phyloP scores from a whole-genome alignment of 2,888 invertebrate species.

The Hemistola chrysoprasaria region DNA sequence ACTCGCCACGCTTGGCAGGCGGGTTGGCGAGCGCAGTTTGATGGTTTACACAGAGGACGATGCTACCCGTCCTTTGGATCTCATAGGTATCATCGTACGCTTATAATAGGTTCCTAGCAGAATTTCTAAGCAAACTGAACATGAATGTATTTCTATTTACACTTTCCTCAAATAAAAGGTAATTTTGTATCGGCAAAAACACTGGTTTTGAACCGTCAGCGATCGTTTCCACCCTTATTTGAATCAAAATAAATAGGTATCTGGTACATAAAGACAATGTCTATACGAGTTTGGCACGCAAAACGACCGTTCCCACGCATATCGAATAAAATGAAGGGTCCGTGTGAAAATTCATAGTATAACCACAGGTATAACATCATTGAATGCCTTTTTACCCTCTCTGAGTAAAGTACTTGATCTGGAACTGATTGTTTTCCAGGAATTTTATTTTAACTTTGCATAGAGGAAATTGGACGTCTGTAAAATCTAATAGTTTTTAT shows the following conservation, averaged over 20 bases:
- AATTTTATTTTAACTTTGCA: slow-evolving; percentile 3
- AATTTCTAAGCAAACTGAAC: too few species aligned
- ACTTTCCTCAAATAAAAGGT: neutral
- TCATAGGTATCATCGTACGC: too few species aligned
- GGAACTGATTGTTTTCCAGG: slow-evolving; percentile 12
- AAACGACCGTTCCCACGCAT: slow-evolving; percentile 35
- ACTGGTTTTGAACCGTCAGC: slow-evolving; percentile 1
- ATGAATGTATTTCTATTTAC: too few species aligned
- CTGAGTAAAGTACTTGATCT: slow-evolving; percentile 7
- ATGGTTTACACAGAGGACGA: too few species aligned
- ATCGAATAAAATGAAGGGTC: slow-evolving; percentile 24
- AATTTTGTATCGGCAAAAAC: slow-evolving; percentile 5
- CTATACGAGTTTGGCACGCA: slow-evolving; percentile 29
- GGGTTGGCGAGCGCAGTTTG: too few species aligned
- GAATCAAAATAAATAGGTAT: slow-evolving; percentile 26
- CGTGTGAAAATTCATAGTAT: slow-evolving; percentile 30
- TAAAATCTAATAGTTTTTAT: too few species aligned
- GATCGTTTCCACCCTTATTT: slow-evolving; percentile 17
- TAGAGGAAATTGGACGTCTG: too few species aligned
- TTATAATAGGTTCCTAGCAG: too few species aligned
- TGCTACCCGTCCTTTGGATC: too few species aligned
- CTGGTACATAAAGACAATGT: slow-evolving; percentile 20
- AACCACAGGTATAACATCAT: slow-evolving; percentile 15
- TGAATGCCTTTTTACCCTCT: slow-evolving; percentile 12
- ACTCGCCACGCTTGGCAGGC: too few species aligned